phyloP scores from a whole-genome alignment of 2,888 invertebrate species.

The Orthosia gothica region DNA sequence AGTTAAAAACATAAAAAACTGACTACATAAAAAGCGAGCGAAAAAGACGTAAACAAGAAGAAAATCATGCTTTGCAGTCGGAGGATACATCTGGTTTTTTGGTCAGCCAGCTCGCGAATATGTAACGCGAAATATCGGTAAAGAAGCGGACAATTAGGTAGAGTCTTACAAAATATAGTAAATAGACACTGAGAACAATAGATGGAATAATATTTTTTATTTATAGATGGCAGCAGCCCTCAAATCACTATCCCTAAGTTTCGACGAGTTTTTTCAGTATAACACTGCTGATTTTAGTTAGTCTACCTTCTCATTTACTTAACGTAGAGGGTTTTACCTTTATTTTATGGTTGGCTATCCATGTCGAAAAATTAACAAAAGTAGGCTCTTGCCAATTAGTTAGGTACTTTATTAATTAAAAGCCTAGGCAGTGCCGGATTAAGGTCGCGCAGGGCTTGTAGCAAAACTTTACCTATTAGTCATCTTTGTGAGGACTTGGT shows the following conservation, averaged over 20 bases:
- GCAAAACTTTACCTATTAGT: background rate
- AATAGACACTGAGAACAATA: background rate
- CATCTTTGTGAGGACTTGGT: background rate
- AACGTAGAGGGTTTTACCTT: background rate
- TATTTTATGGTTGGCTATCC: background rate
- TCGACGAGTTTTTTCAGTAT: background rate
- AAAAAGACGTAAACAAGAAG: too few species aligned
- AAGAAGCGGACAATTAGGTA: background rate
- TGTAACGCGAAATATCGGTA: background rate
- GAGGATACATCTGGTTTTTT: too few species aligned
- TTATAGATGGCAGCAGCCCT: background rate
- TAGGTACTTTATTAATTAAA: background rate
- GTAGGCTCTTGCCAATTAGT: background rate
- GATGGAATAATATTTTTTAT: background rate
- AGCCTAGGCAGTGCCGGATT: background rate
- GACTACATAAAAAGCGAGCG: too few species aligned
- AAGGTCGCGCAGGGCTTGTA: background rate
- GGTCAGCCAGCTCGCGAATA: too few species aligned
- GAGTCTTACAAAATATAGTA: background rate
- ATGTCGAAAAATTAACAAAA: constrained; percentile 1
- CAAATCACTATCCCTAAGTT: background rate
- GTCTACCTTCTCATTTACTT: background rate
- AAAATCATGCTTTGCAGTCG: too few species aligned
- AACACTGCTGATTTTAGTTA: background rate
- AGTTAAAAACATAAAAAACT: too few species aligned